phyloP scores from a whole-genome alignment of 92 coral and sea anemone species.

The Parazoanthus darwini region DNA sequence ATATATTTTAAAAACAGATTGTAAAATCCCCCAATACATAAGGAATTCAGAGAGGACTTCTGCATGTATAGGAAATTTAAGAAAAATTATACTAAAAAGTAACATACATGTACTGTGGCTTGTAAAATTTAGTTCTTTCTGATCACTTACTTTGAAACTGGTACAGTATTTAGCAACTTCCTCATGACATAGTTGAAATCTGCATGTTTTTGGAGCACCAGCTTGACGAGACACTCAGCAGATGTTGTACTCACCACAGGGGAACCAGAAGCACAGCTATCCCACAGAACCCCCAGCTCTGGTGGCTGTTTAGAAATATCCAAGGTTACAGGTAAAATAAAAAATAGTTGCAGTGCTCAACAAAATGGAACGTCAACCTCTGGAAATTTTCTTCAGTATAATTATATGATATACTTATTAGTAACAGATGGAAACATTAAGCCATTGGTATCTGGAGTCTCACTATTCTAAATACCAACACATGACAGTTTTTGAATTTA shows the following conservation, averaged over 20 bases:
- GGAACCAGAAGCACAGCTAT: slow-evolving; percentile 4
- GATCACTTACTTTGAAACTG: slow-evolving; percentile 28
- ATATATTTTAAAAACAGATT: too few species aligned
- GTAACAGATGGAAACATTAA: too few species aligned
- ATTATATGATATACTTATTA: too few species aligned
- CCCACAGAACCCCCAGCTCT: slow-evolving; percentile 34
- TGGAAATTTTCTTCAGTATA: too few species aligned
- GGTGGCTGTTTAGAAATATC: background rate
- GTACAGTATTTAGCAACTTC: slow-evolving; percentile 35
- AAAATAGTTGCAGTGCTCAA: too few species aligned
- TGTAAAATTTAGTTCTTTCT: background rate
- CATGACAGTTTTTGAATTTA: too few species aligned
- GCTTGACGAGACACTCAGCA: slow-evolving; percentile 28
- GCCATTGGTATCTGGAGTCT: too few species aligned
- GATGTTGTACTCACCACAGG: slow-evolving; percentile 22
- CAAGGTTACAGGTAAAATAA: background rate
- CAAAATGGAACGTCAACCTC: too few species aligned
- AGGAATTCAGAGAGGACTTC: too few species aligned
- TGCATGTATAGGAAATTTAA: background rate
- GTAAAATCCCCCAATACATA: too few species aligned
- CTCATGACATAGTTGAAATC: slow-evolving; percentile 8
- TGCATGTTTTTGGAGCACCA: slow-evolving; percentile 35
- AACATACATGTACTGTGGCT: background rate
- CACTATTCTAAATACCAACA: too few species aligned
- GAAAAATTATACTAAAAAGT: background rate